Evolutionary conservation across 2,113 vertebrate genomes (phyloP).

Genomic region (Orientallactaga bullata): DNA sequence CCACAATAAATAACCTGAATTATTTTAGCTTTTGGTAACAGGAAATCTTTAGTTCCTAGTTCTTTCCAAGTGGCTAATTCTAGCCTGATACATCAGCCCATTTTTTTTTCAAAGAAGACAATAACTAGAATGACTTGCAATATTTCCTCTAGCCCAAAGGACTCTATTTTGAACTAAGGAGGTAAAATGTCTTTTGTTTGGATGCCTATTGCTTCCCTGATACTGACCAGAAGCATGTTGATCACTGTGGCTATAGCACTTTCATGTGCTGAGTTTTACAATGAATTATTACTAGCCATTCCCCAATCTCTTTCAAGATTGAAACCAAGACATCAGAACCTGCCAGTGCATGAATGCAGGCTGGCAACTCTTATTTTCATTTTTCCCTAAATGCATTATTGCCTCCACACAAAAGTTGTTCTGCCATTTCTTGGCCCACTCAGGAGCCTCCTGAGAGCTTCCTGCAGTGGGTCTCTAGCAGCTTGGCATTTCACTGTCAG

Average conservation of each 20-base stretch:
- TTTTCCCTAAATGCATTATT: background rate
- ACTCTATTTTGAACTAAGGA: constrained; percentile 2
- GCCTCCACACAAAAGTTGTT: background rate
- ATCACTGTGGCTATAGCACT: background rate
- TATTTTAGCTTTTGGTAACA: background rate
- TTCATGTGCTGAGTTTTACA: constrained; percentile 13
- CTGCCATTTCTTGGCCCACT: constrained; percentile 50
- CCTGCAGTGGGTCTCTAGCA: constrained; percentile 12
- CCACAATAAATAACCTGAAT: background rate
- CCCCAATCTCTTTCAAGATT: constrained; percentile 12
- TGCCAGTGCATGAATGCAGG: background rate
- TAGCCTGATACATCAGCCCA: background rate
- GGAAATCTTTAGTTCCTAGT: background rate
- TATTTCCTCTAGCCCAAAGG: constrained; percentile 1
- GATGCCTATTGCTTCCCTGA: background rate
- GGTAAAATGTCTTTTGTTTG: constrained; percentile 4
- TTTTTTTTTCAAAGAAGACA: background rate
- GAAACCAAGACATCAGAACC: background rate
- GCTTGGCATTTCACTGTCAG: constrained; percentile 53
- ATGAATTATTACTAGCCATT: background rate
- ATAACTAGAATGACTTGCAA: constrained; percentile 20
- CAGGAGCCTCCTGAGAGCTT: constrained; percentile 33
- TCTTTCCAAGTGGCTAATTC: background rate
- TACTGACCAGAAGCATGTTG: background rate
- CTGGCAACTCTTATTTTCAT: constrained; percentile 23